Evolutionary conservation across 2,888 invertebrate species (phyloP).

Genomic region (Morpho achilles): DNA sequence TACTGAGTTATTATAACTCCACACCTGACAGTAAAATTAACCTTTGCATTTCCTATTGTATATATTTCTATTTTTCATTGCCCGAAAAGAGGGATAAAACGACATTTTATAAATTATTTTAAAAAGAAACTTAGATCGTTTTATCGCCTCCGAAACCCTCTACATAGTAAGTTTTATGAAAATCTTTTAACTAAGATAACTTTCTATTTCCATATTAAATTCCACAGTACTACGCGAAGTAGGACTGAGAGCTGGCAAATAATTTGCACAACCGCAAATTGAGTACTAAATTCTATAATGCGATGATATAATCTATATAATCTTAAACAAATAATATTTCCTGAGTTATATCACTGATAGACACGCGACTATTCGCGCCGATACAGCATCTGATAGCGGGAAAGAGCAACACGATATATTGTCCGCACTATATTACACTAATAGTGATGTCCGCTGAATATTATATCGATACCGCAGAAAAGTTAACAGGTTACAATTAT

Average conservation of each 20-base stretch:
- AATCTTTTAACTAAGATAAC: neutral
- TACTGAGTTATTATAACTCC: too few relatives aligned
- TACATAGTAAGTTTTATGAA: too few relatives aligned
- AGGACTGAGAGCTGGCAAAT: neutral
- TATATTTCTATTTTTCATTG: too few relatives aligned
- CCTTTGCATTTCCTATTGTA: too few relatives aligned
- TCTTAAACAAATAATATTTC: slow-evolving; percentile 20
- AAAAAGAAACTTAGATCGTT: too few relatives aligned
- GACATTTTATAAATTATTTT: too few relatives aligned
- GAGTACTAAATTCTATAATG: slow-evolving; percentile 16
- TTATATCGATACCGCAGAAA: neutral
- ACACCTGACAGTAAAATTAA: too few relatives aligned
- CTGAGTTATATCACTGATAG: slow-evolving; percentile 23
- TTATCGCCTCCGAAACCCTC: too few relatives aligned
- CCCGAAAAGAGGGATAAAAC: too few relatives aligned
- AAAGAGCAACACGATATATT: slow-evolving; percentile 38
- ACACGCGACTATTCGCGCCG: slow-evolving; percentile 32
- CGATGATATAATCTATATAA: slow-evolving; percentile 18
- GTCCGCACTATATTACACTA: slow-evolving; percentile 53
- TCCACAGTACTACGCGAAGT: neutral
- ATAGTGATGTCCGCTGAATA: slow-evolving; percentile 35
- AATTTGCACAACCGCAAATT: slow-evolving; percentile 12
- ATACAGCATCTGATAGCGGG: slow-evolving; percentile 29
- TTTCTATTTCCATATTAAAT: neutral
- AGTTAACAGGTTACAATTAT: too few relatives aligned